These are phyloP conservation scores for Polypedilum vanderplanki DNA, from an alignment of 1,140 invertebrate genomes.

Conservation along the genomic window DNA sequence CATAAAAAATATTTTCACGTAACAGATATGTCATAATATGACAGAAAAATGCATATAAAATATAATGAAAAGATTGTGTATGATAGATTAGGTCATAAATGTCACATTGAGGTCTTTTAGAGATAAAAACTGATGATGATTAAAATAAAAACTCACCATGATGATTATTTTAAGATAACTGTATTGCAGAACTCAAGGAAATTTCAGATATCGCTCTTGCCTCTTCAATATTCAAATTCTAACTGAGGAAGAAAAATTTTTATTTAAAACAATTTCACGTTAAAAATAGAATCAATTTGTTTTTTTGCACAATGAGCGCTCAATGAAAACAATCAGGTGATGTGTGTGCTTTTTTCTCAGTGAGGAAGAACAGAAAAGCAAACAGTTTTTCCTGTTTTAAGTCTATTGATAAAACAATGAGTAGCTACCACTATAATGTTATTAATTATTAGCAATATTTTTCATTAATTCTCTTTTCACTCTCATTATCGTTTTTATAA, in stretches of 20 bases:
- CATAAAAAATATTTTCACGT: not conserved
- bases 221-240: not conserved
- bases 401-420: not conserved
- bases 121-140: not conserved
- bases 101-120: not conserved
- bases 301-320: conserved; percentile 2
- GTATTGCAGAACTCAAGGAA: not conserved
- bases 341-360: not conserved
- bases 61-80: not conserved
- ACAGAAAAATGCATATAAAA: not conserved
- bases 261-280: not conserved
- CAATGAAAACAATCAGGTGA: not conserved
- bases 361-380: not conserved
- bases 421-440: not conserved
- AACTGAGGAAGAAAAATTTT: not conserved
- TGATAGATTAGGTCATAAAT: conserved; percentile 18
- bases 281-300: not conserved
- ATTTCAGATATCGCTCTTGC: not conserved
- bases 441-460: not conserved
- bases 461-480: not conserved
- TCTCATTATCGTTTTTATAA: not conserved
- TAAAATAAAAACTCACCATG: not conserved
- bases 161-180: not conserved
- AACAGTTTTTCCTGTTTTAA: not conserved
- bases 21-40: not conserved